phyloP scores from a whole-genome alignment of 35 echinoderm and acorn worm genomes.

The Heliocidaris tuberculata region DNA sequence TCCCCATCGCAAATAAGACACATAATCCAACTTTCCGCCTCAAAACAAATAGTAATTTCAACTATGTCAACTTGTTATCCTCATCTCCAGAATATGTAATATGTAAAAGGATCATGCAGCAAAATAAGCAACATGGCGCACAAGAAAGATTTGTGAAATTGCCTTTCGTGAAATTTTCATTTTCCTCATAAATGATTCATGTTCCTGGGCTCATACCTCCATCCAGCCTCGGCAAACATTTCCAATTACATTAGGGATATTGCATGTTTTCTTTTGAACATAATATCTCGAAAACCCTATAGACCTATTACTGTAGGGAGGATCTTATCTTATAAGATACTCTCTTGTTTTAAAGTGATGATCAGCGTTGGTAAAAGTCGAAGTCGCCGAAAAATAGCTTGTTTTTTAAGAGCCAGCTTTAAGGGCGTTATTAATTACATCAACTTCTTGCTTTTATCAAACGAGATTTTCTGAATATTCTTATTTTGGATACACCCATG shows the following conservation, averaged over 20 bases:
- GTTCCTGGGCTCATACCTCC: background rate
- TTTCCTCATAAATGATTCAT: background rate
- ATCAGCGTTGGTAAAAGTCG: too few relatives aligned
- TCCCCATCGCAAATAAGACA: background rate
- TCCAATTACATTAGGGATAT: slow-evolving; percentile 3
- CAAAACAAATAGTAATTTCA: background rate
- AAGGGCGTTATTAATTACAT: too few relatives aligned
- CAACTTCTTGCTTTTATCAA: too few relatives aligned
- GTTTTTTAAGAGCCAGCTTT: too few relatives aligned
- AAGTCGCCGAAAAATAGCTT: too few relatives aligned
- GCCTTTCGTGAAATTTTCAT: background rate
- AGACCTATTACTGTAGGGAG: background rate
- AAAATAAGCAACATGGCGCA: background rate
- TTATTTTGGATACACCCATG: too few relatives aligned
- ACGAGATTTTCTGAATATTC: too few relatives aligned
- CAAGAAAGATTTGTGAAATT: background rate
- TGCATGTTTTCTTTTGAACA: background rate
- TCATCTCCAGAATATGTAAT: background rate
- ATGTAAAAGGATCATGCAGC: background rate
- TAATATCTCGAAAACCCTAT: background rate
- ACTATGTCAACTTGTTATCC: background rate
- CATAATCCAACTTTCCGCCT: background rate
- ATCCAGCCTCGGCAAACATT: background rate
- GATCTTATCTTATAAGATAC: background rate
- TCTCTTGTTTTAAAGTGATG: background rate